phyloP scores from a whole-genome alignment of 2,888 invertebrate species.

The Phaedon cochleariae region DNA sequence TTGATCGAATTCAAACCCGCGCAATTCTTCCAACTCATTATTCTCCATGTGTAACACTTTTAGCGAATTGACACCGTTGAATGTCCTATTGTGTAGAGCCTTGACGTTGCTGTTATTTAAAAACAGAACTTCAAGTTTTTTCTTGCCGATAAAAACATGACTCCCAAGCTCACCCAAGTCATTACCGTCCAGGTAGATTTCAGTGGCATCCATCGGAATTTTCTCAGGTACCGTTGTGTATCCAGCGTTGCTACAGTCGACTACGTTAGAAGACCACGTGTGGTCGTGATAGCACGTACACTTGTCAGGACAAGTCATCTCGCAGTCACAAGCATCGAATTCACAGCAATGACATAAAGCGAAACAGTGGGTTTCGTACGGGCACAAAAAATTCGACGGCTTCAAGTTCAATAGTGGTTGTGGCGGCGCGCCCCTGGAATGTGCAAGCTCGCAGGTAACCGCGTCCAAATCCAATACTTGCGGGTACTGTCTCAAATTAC shows the following conservation, averaged over 20 bases:
- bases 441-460: constrained; percentile 79
- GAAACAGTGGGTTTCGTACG: constrained; percentile 84
- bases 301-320: constrained; percentile 88
- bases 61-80: constrained; percentile 80
- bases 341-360: constrained; percentile 89
- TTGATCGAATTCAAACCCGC: constrained; percentile 82
- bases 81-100: constrained; percentile 81
- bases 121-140: constrained; percentile 79
- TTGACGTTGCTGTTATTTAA: constrained; percentile 82
- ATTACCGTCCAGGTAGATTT: constrained; percentile 86
- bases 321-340: constrained; percentile 90
- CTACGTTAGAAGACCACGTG: constrained; percentile 85
- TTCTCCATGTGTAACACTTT: constrained; percentile 80
- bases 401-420: constrained; percentile 74
- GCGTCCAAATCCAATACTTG: constrained; percentile 82
- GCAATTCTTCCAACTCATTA: constrained; percentile 75
- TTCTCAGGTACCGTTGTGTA: constrained; percentile 79
- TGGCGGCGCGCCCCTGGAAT: constrained; percentile 69
- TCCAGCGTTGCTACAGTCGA: constrained; percentile 81
- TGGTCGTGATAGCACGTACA: constrained; percentile 90
- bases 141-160: constrained; percentile 88
- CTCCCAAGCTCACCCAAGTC: constrained; percentile 80
- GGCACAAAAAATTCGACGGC: constrained; percentile 81
- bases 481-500: constrained; percentile 77
- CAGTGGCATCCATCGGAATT: constrained; percentile 90